A percentile compares a stretch with the other conserved stretches of the same genome.
phyloP scores from a whole-genome alignment of 2,888 invertebrate species.

The Hirtodrosophila trivittata region DNA sequence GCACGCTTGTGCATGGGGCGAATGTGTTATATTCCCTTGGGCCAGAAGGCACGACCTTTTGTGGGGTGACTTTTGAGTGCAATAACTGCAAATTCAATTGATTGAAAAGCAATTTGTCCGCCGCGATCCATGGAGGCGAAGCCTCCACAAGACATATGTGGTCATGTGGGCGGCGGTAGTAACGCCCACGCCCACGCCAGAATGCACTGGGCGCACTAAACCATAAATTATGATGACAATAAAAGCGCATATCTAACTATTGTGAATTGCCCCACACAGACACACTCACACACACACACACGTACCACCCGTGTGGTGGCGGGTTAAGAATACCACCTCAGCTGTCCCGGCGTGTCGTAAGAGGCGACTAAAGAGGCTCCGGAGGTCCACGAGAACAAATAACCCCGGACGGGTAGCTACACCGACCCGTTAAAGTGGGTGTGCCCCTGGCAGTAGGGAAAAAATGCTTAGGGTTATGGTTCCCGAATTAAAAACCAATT shows the following conservation, averaged over 20 bases:
- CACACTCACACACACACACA: conserved; percentile 18
- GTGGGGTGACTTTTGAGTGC: conserved; percentile 64
- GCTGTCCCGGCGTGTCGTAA: too few species aligned
- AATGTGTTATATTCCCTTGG: conserved; percentile 60
- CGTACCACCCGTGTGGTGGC: too few species aligned
- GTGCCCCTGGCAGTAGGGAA: too few species aligned
- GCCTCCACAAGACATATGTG: conserved; percentile 49
- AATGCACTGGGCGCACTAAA: conserved; percentile 54
- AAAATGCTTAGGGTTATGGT: too few species aligned
- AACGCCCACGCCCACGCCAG: conserved; percentile 36
- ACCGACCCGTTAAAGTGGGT: too few species aligned
- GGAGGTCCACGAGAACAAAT: too few species aligned
- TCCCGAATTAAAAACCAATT: too few species aligned
- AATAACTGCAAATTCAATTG: conserved; percentile 76
- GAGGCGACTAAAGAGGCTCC: too few species aligned
- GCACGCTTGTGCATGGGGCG: conserved; percentile 34
- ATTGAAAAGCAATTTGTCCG: conserved; percentile 75
- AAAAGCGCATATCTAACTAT: conserved; percentile 63
- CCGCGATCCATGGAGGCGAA: conserved; percentile 6
- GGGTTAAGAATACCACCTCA: too few species aligned
- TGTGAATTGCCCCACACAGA: conserved; percentile 45
- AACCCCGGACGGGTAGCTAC: too few species aligned
- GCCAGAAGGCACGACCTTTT: conserved; percentile 46
- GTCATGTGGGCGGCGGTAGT: conserved; percentile 29
- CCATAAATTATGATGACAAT: conserved; percentile 69